These are phyloP conservation scores for Barnardius zonarius DNA, from an alignment of 2,113 vertebrate genomes.

Conservation along the genomic window DNA sequence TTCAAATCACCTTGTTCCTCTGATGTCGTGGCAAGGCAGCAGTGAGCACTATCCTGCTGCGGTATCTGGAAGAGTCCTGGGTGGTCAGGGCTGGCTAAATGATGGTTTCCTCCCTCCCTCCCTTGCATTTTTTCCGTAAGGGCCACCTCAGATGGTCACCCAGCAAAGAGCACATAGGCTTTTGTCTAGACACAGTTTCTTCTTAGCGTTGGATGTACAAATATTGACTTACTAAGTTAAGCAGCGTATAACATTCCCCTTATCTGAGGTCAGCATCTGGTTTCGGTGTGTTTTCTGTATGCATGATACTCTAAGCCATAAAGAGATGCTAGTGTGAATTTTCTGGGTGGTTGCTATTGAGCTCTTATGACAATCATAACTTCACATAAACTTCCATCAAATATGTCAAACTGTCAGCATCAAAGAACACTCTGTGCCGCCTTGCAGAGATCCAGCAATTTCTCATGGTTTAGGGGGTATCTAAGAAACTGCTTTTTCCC, in stretches of 20 bases:
- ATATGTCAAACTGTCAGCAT: neutral
- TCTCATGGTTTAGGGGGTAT: neutral
- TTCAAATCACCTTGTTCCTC: neutral
- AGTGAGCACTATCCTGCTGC: neutral
- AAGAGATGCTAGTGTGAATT: neutral
- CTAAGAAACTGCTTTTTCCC: neutral
- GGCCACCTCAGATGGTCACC: neutral
- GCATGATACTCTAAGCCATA: neutral
- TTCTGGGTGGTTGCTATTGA: neutral
- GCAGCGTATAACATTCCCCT: no score
- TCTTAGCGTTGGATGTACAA: neutral
- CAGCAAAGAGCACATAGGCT: neutral
- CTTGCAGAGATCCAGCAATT: neutral
- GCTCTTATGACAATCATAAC: neutral
- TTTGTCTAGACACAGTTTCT: neutral
- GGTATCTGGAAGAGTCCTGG: neutral
- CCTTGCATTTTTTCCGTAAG: neutral
- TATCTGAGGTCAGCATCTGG: neutral
- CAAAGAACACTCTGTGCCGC: neutral
- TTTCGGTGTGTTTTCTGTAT: accelerated
- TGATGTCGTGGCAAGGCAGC: neutral
- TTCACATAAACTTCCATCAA: neutral
- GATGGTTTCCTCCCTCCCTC: neutral
- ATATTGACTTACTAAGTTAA: neutral
- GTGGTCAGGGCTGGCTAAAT: neutral